Evolutionary conservation across 2,797 vertebrate genomes (phyloP).

Genomic region (Dendrocincla fuliginosa): DNA sequence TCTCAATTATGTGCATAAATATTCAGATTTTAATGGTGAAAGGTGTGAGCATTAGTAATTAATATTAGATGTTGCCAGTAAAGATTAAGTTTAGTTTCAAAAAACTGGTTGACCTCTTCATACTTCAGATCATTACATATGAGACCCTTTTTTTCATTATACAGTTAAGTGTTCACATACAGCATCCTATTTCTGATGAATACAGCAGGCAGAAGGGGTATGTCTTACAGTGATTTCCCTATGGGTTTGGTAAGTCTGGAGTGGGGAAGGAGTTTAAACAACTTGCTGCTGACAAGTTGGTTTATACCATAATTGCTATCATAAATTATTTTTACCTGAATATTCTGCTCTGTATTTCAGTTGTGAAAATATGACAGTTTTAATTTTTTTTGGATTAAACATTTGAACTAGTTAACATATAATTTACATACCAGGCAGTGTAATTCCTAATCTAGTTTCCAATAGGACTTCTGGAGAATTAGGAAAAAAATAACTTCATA

Average conservation of each 20-base stretch:
- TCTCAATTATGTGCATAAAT: slow-evolving; percentile 58
- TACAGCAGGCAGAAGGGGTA: neutral
- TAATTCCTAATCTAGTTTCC: neutral
- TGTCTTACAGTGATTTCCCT: slow-evolving; percentile 41
- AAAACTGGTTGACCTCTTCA: slow-evolving; percentile 59
- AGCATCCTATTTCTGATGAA: slow-evolving; percentile 42
- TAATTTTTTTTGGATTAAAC: neutral
- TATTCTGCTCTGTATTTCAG: neutral
- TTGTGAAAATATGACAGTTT: neutral
- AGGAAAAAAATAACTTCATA: neutral
- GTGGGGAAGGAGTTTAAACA: slow-evolving; percentile 20
- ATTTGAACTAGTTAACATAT: neutral
- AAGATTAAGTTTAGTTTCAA: slow-evolving; percentile 57
- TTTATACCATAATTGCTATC: slow-evolving; percentile 36
- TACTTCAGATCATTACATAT: slow-evolving; percentile 36
- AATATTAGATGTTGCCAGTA: slow-evolving; percentile 56
- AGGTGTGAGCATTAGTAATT: slow-evolving; percentile 62
- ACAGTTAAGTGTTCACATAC: neutral
- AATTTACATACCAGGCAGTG: neutral
- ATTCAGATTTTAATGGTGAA: slow-evolving; percentile 44
- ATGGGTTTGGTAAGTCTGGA: slow-evolving; percentile 45
- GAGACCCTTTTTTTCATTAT: slow-evolving; percentile 42
- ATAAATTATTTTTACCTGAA: slow-evolving; percentile 54
- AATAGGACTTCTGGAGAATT: neutral
- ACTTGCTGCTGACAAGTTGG: slow-evolving; percentile 28